Conservation (phyloP, 92 coral and sea anemone genomes). For the Muricea muricata region DNA sequence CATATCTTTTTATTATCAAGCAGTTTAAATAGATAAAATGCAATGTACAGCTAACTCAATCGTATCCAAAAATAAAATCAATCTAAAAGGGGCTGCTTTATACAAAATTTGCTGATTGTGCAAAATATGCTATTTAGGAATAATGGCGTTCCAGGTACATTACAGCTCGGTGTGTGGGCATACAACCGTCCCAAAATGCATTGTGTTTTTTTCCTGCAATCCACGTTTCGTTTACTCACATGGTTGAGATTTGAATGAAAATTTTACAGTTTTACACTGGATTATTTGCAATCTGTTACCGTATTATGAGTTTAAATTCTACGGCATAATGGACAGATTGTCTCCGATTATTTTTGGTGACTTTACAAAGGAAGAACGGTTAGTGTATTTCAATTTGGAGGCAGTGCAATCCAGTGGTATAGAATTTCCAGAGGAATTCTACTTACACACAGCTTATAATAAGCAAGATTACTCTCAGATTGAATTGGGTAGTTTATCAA, state of each 20-base stretch:
- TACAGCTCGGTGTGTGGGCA: neutral
- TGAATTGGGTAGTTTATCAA: neutral
- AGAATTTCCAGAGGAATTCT: conserved; percentile 12
- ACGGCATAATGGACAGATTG: neutral
- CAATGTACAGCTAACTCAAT: too few species aligned
- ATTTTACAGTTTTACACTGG: conserved; percentile 11
- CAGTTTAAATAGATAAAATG: too few species aligned
- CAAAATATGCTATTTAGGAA: too few species aligned
- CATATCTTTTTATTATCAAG: too few species aligned
- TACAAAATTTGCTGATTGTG: too few species aligned
- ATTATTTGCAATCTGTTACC: neutral
- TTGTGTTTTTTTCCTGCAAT: neutral
- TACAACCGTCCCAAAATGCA: neutral
- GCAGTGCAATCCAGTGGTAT: neutral
- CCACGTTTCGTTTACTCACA: neutral
- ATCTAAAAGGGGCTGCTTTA: too few species aligned
- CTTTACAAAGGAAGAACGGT: conserved; percentile 19
- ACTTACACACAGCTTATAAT: neutral
- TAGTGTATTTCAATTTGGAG: conserved; percentile 7
- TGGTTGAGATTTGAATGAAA: neutral
- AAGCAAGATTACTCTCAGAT: neutral
- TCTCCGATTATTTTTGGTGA: conserved; percentile 17
- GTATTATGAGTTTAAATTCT: neutral
- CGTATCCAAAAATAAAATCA: too few species aligned
- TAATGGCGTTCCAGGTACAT: too few species aligned